Evolutionary conservation across 2,888 invertebrate species (phyloP).

Genomic region (Acleris sparsana): DNA sequence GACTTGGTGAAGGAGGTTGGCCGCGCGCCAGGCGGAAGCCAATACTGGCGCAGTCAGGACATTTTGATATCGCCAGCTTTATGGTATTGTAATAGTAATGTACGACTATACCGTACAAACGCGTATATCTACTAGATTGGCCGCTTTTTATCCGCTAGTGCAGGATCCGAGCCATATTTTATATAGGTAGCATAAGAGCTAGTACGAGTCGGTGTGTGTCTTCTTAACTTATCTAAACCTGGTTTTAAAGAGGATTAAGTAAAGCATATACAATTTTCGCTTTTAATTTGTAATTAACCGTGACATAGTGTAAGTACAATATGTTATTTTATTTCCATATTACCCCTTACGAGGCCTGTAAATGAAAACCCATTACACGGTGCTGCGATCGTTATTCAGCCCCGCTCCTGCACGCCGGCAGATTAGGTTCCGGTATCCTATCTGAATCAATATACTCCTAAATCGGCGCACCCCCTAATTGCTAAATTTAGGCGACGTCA

Average conservation of each 20-base stretch:
- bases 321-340: no score
- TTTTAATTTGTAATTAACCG: no score
- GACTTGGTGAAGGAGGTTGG: slow-evolving; percentile 62
- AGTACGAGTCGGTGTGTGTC: no score
- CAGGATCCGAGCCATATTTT: no score
- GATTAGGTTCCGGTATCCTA: slow-evolving; percentile 46
- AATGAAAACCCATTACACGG: not conserved
- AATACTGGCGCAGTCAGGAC: slow-evolving; percentile 70
- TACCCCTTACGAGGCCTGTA: no score
- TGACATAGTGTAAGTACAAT: no score
- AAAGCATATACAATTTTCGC: no score
- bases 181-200: no score
- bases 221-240: no score
- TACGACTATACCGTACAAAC: slow-evolving; percentile 6
- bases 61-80: slow-evolving; percentile 66
- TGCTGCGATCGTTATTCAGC: slow-evolving; percentile 25
- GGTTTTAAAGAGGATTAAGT: no score
- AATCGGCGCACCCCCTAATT: slow-evolving; percentile 59
- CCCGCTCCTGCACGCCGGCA: slow-evolving; percentile 45
- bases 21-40: slow-evolving; percentile 66
- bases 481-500: slow-evolving; percentile 64
- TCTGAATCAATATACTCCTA: slow-evolving; percentile 61
- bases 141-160: not conserved
- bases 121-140: not conserved
- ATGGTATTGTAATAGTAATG: slow-evolving; percentile 44